phyloP scores from a whole-genome alignment of 2,797 vertebrate species.

The Chloroceryle amazona region DNA sequence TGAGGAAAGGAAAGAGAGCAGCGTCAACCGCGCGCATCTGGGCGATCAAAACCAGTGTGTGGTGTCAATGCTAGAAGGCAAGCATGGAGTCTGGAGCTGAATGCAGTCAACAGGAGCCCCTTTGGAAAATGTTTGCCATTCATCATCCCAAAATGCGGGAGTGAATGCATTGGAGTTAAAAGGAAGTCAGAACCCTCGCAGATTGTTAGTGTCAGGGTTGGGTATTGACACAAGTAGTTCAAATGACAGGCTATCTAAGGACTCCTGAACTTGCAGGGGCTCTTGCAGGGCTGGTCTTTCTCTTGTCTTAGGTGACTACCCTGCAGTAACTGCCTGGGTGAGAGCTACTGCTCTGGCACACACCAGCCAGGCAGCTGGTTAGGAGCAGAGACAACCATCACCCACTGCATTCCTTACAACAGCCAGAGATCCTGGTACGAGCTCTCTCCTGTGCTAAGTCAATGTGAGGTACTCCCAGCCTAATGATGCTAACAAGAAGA shows the following conservation, averaged over 20 bases:
- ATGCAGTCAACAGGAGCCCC: neutral
- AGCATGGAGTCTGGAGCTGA: neutral
- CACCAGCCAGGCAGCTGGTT: neutral
- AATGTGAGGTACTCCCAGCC: fast-evolving
- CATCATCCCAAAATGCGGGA: neutral
- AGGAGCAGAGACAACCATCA: neutral
- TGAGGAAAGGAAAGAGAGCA: neutral
- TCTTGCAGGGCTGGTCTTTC: neutral
- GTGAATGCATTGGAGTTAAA: neutral
- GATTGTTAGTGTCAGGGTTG: neutral
- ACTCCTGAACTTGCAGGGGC: neutral
- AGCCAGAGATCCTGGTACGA: fast-evolving
- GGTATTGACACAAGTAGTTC: neutral
- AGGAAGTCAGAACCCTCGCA: neutral
- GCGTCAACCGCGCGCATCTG: neutral
- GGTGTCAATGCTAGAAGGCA: fast-evolving
- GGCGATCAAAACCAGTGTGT: fast-evolving
- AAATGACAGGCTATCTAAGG: neutral
- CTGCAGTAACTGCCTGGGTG: neutral
- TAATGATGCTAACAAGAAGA: neutral
- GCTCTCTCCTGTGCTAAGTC: neutral
- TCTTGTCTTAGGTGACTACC: neutral
- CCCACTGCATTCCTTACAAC: fast-evolving
- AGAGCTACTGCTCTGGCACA: neutral
- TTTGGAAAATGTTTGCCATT: neutral